These are phyloP conservation scores for Lepidurus arcticus DNA, from an alignment of 1,140 invertebrate genomes.

Conservation along the genomic window DNA sequence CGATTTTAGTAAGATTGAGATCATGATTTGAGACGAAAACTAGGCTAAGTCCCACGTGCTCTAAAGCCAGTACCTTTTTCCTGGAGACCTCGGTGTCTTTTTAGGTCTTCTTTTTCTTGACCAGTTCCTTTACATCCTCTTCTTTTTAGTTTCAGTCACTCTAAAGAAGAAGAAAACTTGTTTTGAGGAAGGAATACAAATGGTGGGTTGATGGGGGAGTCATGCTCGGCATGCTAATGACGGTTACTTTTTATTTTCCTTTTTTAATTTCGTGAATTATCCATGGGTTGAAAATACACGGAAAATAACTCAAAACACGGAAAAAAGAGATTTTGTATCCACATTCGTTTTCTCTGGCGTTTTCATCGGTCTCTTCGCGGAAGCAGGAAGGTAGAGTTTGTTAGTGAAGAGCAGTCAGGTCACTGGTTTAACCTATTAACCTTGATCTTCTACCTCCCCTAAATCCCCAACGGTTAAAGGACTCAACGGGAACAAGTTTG, in stretches of 20 bases:
- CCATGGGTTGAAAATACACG: no score
- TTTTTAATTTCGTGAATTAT: neutral
- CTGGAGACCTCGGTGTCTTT: neutral
- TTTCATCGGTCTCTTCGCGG: neutral
- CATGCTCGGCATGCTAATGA: neutral
- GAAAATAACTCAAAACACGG: no score
- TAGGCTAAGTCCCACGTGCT: neutral
- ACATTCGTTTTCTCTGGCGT: neutral
- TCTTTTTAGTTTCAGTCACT: neutral
- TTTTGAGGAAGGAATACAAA: neutral
- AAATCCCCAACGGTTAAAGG: no score
- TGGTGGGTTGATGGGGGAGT: no score
- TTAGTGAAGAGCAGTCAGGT: slow-evolving; percentile 1
- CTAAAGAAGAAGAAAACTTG: neutral
- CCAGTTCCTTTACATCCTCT: neutral
- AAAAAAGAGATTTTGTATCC: neutral
- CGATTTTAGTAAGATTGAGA: neutral
- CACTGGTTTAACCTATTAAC: slow-evolving; percentile 14
- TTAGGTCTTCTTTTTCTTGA: neutral
- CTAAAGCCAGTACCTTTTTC: neutral
- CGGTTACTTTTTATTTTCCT: neutral
- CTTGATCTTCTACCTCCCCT: neutral
- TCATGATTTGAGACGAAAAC: neutral
- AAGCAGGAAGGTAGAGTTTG: neutral
- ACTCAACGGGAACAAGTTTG: no score